Evolutionary conservation across 2,888 invertebrate genomes (phyloP), one percentile per base, ranked within the genome.

Genomic region (Nasonia oneida): DNA sequence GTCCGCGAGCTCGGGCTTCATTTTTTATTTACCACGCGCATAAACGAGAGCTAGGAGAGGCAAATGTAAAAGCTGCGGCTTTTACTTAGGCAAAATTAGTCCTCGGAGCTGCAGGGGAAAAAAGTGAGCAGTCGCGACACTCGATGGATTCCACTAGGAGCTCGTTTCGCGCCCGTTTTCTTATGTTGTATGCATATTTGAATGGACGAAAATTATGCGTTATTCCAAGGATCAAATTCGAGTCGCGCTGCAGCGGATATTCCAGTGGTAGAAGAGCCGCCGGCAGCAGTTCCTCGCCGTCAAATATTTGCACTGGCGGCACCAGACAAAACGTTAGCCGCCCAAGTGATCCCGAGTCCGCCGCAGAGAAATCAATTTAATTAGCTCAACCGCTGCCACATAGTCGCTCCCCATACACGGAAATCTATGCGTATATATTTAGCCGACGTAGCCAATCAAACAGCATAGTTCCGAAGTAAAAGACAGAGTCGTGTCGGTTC

Each of bases 61-160:
- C 3, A 37, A 57, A 73, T 71, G 53, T 57, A 33, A 81, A 81
- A 81, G 39, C 18, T 18, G 61, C 3, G 6, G 73, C 80, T 81
- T 81, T 81, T 73, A 73, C 53, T 73, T 57, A 73, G 73, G 42
- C 71, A 12, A 73, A 81, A 81, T 73, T 81, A 81, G 71, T 71
- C 53, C 29, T 39, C 10, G 6, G 29, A 39, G 29, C 29, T 29
- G 29, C 29, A 29, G 39, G 23, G 12, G 2, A 71, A 33, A 70
- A 8, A 29, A 67, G 67, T 3, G 8, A 29, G 47, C 23, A 23
- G 5, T 23, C 64, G 2, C 14, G 15, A 29, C 50, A 67, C 5
- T 47, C 47, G 15, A 6, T 29, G 42, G 42, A n/a, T 23, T 79
- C 67, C 79, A 79, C 67, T 70, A 79, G n/a, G 67, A 50, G 18